A percentile compares a stretch with the other conserved stretches of the same genome.
Evolutionary conservation across 1,140 invertebrate genomes (phyloP).

Genomic region (Leptoteleia sp.): DNA sequence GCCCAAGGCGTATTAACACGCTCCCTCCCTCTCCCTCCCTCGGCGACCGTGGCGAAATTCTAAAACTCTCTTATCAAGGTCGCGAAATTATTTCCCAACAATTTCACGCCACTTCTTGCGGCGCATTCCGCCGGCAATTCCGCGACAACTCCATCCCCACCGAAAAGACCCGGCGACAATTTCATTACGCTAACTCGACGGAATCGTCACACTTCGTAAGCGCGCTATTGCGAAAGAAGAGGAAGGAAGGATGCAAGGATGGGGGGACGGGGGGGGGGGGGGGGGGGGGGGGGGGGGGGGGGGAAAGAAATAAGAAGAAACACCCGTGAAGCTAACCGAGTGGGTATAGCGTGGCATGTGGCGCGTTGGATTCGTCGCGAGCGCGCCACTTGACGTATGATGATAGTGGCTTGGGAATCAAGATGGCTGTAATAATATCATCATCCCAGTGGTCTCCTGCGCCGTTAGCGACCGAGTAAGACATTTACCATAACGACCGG

Average conservation of each 20-base stretch:
- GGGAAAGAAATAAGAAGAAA: no score
- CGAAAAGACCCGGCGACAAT: constrained; percentile 43
- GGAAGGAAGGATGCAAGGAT: no score
- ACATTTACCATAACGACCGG: constrained; percentile 71
- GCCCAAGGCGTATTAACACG: constrained; percentile 40
- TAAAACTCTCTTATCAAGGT: constrained; percentile 2
- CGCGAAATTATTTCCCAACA: constrained; percentile 13
- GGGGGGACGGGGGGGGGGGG: no score
- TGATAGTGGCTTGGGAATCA: constrained; percentile 69
- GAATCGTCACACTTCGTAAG: constrained; percentile 46
- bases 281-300: no score
- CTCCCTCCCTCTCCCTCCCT: constrained; percentile 4
- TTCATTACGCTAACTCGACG: constrained; percentile 39
- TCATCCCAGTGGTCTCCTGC: constrained; percentile 65
- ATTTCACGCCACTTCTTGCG: constrained; percentile 13
- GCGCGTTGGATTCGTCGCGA: constrained; percentile 42
- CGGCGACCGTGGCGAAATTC: background rate
- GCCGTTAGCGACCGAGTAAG: constrained; percentile 69
- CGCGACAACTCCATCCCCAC: constrained; percentile 16
- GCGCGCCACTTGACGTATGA: constrained; percentile 67
- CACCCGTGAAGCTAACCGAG: no score
- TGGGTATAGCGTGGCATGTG: constrained; percentile 34
- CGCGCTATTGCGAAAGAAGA: no score
- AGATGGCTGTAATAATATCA: constrained; percentile 73
- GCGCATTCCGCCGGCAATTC: background rate